Evolutionary conservation across 2,888 invertebrate genomes (phyloP).

Genomic region (Watsonalla binaria): DNA sequence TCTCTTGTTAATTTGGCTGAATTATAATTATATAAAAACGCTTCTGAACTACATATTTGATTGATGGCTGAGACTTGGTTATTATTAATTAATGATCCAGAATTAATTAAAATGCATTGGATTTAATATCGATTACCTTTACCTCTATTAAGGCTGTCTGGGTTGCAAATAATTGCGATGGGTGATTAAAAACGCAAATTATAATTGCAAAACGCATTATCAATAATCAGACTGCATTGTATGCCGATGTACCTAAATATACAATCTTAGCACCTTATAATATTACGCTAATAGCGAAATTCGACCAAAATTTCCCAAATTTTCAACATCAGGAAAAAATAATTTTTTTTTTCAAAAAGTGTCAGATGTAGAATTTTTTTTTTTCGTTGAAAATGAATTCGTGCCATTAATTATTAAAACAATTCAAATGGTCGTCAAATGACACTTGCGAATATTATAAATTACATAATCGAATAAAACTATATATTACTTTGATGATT

Average conservation of each 20-base stretch:
- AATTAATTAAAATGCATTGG: not conserved
- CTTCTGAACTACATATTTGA: not conserved
- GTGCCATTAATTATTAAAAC: not conserved
- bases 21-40: not conserved
- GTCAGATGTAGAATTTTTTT: not conserved
- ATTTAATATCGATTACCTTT: not conserved
- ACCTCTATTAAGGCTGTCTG: not conserved
- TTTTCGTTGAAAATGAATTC: not conserved
- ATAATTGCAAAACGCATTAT: too few species aligned
- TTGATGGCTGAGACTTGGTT: not conserved
- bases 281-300: not conserved
- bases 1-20: not conserved
- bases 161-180: not conserved
- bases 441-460: not conserved
- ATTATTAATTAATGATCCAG: not conserved
- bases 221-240: too few species aligned
- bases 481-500: not conserved
- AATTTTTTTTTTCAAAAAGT: too few species aligned
- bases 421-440: not conserved
- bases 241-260: not conserved
- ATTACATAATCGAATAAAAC: not conserved
- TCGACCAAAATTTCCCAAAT: not conserved
- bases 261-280: not conserved
- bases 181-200: too few species aligned
- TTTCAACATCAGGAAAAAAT: too few species aligned